phyloP scores from a whole-genome alignment of 2,797 vertebrate genomes.

The Decapterus maruadsi region DNA sequence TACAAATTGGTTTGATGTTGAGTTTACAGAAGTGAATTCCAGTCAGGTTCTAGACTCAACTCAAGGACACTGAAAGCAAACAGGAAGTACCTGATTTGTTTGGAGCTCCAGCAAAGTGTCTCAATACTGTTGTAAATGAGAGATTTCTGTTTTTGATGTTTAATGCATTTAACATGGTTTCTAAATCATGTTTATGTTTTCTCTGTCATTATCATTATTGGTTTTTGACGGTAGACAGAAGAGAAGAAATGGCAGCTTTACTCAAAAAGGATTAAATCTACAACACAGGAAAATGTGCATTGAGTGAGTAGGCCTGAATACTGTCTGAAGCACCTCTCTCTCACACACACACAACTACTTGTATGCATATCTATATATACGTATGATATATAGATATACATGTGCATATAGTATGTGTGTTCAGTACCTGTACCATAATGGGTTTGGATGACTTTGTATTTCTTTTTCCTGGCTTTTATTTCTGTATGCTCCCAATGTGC shows the following conservation, averaged over 20 bases:
- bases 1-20: neutral
- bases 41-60: neutral
- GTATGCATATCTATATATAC: neutral
- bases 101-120: neutral
- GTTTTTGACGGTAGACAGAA: neutral
- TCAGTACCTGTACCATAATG: slow-evolving; percentile 71
- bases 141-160: neutral
- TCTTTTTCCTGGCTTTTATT: slow-evolving; percentile 81
- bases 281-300: neutral
- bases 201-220: neutral
- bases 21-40: neutral
- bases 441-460: slow-evolving; percentile 73
- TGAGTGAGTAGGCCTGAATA: neutral
- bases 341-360: neutral
- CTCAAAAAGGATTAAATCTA: neutral
- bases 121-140: neutral
- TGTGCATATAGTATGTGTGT: slow-evolving; percentile 37
- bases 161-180: neutral
- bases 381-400: neutral
- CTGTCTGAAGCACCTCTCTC: neutral
- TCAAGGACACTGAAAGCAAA: neutral
- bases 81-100: neutral
- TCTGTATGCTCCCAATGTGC: slow-evolving; percentile 92
- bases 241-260: neutral
- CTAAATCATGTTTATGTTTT: neutral